Evolutionary conservation across 2,113 vertebrate species (phyloP).

Genomic region (Pionites leucogaster): DNA sequence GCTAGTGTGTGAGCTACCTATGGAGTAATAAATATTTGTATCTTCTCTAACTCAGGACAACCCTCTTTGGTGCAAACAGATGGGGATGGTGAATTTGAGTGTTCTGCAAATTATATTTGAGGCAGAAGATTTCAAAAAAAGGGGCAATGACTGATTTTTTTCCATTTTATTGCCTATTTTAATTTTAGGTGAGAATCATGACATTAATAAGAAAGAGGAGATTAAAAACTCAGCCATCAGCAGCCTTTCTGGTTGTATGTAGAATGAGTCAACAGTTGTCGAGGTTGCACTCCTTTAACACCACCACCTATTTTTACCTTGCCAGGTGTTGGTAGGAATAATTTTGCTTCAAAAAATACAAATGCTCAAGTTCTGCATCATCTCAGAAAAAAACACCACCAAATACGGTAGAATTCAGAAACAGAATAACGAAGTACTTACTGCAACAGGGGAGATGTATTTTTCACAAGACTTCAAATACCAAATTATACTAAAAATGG

Average conservation of each 20-base stretch:
- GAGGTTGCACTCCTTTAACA: background rate
- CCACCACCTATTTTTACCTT: background rate
- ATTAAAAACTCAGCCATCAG: background rate
- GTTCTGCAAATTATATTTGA: background rate
- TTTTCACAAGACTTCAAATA: conserved; percentile 13
- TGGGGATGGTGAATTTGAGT: background rate
- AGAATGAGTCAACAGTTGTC: background rate
- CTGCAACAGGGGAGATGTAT: background rate
- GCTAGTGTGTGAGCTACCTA: background rate
- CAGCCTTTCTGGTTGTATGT: background rate
- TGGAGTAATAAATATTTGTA: background rate
- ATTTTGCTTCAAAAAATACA: background rate
- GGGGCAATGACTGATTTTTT: background rate
- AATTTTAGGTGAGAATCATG: background rate
- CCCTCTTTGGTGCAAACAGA: background rate
- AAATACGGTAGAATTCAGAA: background rate
- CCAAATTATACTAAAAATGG: background rate
- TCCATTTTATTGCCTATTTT: background rate
- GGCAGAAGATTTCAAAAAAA: background rate
- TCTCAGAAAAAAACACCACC: background rate
- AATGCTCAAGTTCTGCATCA: background rate
- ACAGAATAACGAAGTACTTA: background rate
- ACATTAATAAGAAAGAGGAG: background rate
- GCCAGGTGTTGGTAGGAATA: background rate
- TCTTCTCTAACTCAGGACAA: background rate